Percentiles rank a stretch among this genome's conserved stretches.
Conservation (phyloP, 2,113 vertebrate genomes). For the Microcebus lehilahytsara region DNA sequence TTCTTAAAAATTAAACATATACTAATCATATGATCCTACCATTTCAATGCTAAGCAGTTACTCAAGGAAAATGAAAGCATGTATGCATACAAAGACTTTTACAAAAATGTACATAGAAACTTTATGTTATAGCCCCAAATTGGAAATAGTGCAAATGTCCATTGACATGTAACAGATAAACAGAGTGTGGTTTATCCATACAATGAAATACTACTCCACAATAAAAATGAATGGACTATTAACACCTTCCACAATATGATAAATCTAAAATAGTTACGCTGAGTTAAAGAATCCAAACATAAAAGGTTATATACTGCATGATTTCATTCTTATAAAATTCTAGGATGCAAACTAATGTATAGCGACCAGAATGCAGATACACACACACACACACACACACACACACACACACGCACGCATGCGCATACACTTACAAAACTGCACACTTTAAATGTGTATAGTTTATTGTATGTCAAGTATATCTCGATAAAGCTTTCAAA, state of each 20-base stretch:
- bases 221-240: not conserved
- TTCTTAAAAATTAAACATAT: not conserved
- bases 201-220: not conserved
- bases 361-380: not conserved
- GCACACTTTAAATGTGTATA: no score
- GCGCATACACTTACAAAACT: no score
- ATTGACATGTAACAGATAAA: not conserved
- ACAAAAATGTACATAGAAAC: not conserved
- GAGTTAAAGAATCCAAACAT: not conserved
- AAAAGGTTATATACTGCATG: not conserved
- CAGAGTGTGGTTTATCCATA: not conserved
- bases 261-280: not conserved
- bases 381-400: no score
- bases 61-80: not conserved
- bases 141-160: not conserved
- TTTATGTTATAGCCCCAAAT: not conserved
- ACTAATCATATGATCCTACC: not conserved
- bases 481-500: no score
- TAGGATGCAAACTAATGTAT: not conserved
- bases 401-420: no score
- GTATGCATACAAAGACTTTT: not conserved
- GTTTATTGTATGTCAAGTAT: no score
- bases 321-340: slow-evolving; percentile 19
- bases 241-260: not conserved
- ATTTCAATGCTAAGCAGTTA: not conserved